Evolutionary conservation across 2,797 vertebrate species (phyloP), one percentile per base, ranked within the genome.

Genomic region (Gymnodraco acuticeps): DNA sequence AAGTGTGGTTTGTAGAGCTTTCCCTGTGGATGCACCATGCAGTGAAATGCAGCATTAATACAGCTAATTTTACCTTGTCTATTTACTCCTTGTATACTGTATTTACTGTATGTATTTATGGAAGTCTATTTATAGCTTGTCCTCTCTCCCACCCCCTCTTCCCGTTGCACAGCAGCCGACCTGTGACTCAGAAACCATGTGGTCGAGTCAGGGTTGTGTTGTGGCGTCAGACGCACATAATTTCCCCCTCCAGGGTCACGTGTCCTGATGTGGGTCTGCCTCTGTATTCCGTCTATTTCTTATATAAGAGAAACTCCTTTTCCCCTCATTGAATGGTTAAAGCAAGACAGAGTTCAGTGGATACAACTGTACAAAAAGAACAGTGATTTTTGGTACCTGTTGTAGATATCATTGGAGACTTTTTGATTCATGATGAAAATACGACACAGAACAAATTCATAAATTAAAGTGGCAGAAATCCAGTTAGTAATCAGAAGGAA

Each of bases 101-200:
- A 52, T 48, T 12, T 41, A 16, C 33, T 38, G 33, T 38, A 38
- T 42, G 63, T 20, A 31, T 62, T 13, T 42, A 71, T 20, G 13
- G 59, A 56, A 3, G 5, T 53, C 74, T 78, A 62, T 82, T 82
- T 80, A 33, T 33, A 70, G 4, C 56, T 50, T 3, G 8, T 2
- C 2, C 61, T 38, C 33, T 38, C 7, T 6, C 27, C 0, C 50
- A 12, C 5, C n/a, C 10, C 46, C 1, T 52, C 55, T n/a, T 23
- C 10, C 41, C 38, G 0, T 38, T 50, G 74, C 71, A 69, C 58
- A 73, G 70, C 73, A 31, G 55, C 47, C 46, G 52, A 86, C 82
- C 89, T 88, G 74, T 88, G 89, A 89, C 86, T 88, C 74, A 83
- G n/a, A 87, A 77, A 42, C 31, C 75, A 80, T 75, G 84, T 60